These are phyloP conservation scores for Deroplatys truncata DNA, from an alignment of 2,888 invertebrate genomes.

Conservation along the genomic window DNA sequence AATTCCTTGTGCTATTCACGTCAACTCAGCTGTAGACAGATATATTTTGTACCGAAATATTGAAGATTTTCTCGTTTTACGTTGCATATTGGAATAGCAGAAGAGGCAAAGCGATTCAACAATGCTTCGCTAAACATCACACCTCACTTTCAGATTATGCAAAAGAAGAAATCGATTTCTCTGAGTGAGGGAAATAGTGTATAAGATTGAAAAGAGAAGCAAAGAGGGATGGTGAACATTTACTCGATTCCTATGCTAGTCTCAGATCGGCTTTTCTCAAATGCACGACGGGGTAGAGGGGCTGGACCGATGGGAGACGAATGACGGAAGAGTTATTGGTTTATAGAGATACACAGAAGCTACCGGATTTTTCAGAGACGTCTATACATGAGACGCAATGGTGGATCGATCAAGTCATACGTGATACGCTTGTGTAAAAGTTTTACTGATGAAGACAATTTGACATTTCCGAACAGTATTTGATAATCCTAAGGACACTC, in stretches of 20 bases:
- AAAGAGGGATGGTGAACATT: conserved; percentile 1
- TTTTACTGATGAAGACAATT: neutral
- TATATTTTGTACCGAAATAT: too few species aligned
- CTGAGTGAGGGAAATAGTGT: neutral
- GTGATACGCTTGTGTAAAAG: neutral
- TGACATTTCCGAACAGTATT: neutral
- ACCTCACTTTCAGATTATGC: conserved; percentile 4
- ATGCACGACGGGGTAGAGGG: neutral
- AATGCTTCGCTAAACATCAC: neutral
- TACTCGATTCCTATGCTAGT: neutral
- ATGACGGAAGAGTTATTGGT: neutral
- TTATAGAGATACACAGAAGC: neutral
- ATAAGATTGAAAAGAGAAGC: neutral
- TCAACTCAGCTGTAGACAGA: too few species aligned
- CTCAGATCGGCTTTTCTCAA: neutral
- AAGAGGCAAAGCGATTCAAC: neutral
- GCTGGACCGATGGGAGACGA: neutral
- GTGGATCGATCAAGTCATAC: neutral
- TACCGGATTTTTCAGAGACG: neutral
- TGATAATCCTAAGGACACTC: neutral
- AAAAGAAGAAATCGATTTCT: conserved; percentile 5
- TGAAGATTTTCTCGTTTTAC: neutral
- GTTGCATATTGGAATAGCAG: neutral
- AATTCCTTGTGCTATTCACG: too few species aligned
- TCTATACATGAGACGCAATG: neutral